Evolutionary conservation across 2,113 vertebrate genomes (phyloP).

Genomic region (Rhinichthys klamathensis): DNA sequence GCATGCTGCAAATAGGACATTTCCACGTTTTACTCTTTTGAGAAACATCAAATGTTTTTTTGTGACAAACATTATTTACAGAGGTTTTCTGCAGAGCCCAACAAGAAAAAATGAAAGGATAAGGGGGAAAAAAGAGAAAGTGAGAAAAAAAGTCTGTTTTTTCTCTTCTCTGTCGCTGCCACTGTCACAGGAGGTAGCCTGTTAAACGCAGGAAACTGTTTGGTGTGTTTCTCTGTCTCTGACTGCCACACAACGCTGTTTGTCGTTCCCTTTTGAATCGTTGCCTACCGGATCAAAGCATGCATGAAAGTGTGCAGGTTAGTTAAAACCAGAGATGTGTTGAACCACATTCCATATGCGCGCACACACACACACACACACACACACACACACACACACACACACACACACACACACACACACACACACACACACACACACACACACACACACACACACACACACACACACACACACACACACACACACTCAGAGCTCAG

Average conservation of each 20-base stretch:
- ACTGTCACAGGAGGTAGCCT: conserved; percentile 47
- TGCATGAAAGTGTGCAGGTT: conserved; percentile 51
- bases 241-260: conserved; percentile 44
- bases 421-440: neutral
- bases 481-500: neutral
- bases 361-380: neutral
- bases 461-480: conserved; percentile 1
- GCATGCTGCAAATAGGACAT: conserved; percentile 40
- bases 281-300: conserved; percentile 49
- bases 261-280: conserved; percentile 53
- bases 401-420: conserved; percentile 20
- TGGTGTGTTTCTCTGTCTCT: conserved; percentile 44
- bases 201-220: conserved; percentile 47
- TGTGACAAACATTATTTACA: conserved; percentile 42
- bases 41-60: conserved; percentile 34
- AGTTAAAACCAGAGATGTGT: conserved; percentile 54
- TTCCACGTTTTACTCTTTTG: conserved; percentile 11
- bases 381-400: neutral
- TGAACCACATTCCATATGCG: conserved; percentile 6
- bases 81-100: conserved; percentile 43
- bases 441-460: neutral
- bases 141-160: neutral
- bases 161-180: conserved; percentile 39
- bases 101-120: conserved; percentile 12
- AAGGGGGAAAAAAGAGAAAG: neutral